phyloP scores from a whole-genome alignment of 1,140 invertebrate species.

The Thalassaphorura encarpata region DNA sequence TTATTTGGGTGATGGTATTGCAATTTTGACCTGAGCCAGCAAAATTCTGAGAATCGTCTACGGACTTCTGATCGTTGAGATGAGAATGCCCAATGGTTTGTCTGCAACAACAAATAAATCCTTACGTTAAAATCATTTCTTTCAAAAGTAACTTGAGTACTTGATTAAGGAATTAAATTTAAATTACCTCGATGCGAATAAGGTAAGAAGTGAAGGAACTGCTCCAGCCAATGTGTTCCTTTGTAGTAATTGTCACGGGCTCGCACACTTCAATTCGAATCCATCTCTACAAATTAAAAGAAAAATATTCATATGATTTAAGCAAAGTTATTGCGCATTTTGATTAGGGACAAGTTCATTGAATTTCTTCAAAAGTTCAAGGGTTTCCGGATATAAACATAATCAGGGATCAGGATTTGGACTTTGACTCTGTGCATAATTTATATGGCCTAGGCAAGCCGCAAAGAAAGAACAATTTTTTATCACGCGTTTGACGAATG shows the following conservation, averaged over 20 bases:
- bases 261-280: conserved; percentile 19
- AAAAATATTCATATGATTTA: background rate
- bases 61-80: conserved; percentile 10
- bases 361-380: background rate
- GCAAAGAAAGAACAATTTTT: no score
- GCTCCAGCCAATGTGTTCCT: conserved; percentile 8
- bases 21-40: conserved; percentile 24
- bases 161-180: background rate
- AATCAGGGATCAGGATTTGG: background rate
- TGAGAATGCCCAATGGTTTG: conserved; percentile 19
- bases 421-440: background rate
- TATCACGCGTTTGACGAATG: no score
- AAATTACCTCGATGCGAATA: conserved; percentile 14
- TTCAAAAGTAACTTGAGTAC: background rate
- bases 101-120: conserved; percentile 5
- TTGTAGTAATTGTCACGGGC: conserved; percentile 19
- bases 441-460: no score
- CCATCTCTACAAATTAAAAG: conserved; percentile 8
- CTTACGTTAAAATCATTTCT: background rate
- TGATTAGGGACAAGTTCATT: background rate
- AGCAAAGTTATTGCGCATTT: background rate
- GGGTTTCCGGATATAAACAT: background rate
- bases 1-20: conserved; percentile 30
- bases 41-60: conserved; percentile 21
- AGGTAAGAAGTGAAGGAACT: conserved; percentile 15